These are phyloP conservation scores for Rhingia rostrata DNA, from an alignment of 2,888 invertebrate genomes.

Conservation along the genomic window DNA sequence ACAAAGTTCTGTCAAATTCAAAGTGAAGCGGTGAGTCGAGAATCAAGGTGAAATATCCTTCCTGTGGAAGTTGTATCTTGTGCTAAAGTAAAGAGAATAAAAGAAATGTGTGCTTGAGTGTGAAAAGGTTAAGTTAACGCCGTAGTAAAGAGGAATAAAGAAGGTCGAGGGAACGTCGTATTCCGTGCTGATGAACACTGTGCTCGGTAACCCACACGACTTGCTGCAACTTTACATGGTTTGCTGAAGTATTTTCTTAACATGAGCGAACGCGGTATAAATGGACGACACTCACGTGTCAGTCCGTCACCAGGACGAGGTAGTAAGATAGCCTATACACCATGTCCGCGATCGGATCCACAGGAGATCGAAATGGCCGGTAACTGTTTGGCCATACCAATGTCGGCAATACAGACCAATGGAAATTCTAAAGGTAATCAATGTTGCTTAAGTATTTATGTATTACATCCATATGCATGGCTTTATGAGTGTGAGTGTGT, in stretches of 20 bases:
- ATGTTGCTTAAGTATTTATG: slow-evolving; percentile 5
- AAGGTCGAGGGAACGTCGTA: not conserved
- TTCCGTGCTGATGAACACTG: slow-evolving; percentile 23
- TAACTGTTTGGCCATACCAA: slow-evolving; percentile 82
- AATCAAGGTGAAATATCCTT: slow-evolving; percentile 55
- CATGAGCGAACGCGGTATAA: slow-evolving; percentile 79
- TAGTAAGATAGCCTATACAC: slow-evolving; percentile 82
- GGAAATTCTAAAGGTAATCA: slow-evolving; percentile 78
- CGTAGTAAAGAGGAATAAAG: no score
- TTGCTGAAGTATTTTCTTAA: slow-evolving; percentile 49
- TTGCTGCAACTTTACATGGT: slow-evolving; percentile 26
- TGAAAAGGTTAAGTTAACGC: slow-evolving; percentile 19
- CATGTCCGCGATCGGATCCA: slow-evolving; percentile 82
- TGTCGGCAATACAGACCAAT: slow-evolving; percentile 82
- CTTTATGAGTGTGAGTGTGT: slow-evolving; percentile 2
- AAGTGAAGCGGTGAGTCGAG: not conserved
- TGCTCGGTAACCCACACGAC: slow-evolving; percentile 25
- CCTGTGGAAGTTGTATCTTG: slow-evolving; percentile 28
- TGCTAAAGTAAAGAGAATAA: slow-evolving; percentile 11
- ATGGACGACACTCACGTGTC: slow-evolving; percentile 81
- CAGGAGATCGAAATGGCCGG: slow-evolving; percentile 80
- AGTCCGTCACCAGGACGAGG: slow-evolving; percentile 82
- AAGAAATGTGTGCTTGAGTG: slow-evolving; percentile 53
- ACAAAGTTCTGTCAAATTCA: slow-evolving; percentile 31
- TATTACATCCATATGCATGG: slow-evolving; percentile 29